Percentiles rank a stretch among this genome's conserved stretches.
phyloP scores from a whole-genome alignment of 2,797 vertebrate genomes.

The Schizothorax lantsangensis region DNA sequence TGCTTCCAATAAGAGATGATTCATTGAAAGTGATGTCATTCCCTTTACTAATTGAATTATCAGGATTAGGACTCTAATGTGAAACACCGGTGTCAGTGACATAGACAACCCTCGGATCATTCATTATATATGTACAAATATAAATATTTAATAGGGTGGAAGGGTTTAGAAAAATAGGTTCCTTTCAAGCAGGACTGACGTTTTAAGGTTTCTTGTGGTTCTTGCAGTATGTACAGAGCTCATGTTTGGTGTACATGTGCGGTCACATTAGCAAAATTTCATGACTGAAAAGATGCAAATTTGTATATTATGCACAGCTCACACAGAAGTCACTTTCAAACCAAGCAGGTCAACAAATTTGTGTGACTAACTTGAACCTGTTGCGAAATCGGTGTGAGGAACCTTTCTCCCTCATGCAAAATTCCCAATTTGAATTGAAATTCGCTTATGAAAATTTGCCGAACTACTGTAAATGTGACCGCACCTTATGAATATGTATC shows the following conservation, averaged over 20 bases:
- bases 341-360: not conserved
- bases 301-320: not conserved
- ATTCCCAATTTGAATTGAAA: not conserved
- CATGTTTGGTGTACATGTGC: not conserved
- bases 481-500: conserved; percentile 33
- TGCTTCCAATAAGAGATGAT: conserved; percentile 58
- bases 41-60: conserved; percentile 54
- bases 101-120: conserved; percentile 58
- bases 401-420: not conserved
- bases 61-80: conserved; percentile 48
- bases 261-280: not conserved
- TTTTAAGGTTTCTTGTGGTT: conserved; percentile 36
- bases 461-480: not conserved
- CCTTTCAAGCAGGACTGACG: conserved; percentile 43
- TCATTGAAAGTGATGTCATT: conserved; percentile 61
- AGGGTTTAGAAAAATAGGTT: conserved; percentile 63
- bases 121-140: conserved; percentile 65
- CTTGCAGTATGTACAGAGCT: conserved; percentile 39
- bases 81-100: conserved; percentile 55
- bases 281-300: not conserved
- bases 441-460: not conserved
- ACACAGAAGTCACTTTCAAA: not conserved
- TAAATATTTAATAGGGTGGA: conserved; percentile 64
- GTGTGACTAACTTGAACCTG: not conserved
- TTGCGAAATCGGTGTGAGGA: not conserved